These are phyloP conservation scores for Sycophila texana DNA, from an alignment of 2,888 invertebrate genomes.

Conservation along the genomic window DNA sequence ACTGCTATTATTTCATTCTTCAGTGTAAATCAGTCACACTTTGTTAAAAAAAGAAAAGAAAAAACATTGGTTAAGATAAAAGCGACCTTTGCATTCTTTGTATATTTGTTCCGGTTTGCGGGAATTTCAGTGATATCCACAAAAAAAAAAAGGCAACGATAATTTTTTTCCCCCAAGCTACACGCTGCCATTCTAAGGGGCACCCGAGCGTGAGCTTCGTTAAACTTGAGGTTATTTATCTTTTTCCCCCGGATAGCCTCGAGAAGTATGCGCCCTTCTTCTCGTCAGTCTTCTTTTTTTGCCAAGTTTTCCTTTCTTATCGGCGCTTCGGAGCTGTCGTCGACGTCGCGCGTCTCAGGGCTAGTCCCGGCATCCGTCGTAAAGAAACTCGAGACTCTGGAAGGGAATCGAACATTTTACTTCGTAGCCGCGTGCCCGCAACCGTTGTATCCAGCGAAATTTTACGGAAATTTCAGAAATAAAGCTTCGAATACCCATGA, in stretches of 20 bases:
- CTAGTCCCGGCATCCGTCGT: slow-evolving; percentile 9
- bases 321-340: not conserved
- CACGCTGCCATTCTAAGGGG: slow-evolving; percentile 30
- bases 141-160: not conserved
- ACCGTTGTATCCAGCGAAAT: slow-evolving; percentile 8
- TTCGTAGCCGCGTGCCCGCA: not conserved
- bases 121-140: too few species aligned
- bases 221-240: slow-evolving; percentile 41
- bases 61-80: not conserved
- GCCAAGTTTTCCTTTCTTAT: slow-evolving; percentile 29
- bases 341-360: not conserved
- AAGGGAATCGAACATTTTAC: slow-evolving; percentile 17
- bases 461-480: slow-evolving; percentile 1
- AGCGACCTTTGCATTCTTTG: too few species aligned
- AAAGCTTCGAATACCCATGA: not conserved
- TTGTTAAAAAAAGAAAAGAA: not conserved
- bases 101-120: not conserved
- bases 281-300: not conserved
- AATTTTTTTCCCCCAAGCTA: slow-evolving; percentile 1
- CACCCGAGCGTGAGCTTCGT: slow-evolving; percentile 25
- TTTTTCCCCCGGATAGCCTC: slow-evolving; percentile 9
- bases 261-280: not conserved
- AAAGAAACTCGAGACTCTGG: slow-evolving; percentile 5
- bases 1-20: too few species aligned
- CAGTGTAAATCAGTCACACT: too few species aligned